phyloP scores from a whole-genome alignment of 2,888 invertebrate species.

The Zygothrica quintamaculata region DNA sequence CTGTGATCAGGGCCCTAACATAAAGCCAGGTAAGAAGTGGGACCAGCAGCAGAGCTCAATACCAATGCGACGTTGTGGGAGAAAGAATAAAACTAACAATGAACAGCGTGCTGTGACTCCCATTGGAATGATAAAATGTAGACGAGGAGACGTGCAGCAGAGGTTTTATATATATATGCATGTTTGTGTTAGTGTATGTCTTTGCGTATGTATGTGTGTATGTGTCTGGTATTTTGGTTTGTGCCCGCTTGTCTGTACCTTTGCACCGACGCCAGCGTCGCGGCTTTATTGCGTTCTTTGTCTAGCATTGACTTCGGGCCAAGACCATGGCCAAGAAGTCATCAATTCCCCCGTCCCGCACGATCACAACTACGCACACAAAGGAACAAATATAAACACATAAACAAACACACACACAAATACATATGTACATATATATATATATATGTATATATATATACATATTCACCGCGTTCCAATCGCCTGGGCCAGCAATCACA shows the following conservation, averaged over 20 bases:
- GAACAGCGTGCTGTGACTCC: constrained; percentile 66
- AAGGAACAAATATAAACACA: constrained; percentile 5
- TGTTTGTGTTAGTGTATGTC: constrained; percentile 26
- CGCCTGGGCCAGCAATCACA: constrained; percentile 45
- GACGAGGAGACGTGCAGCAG: constrained; percentile 52
- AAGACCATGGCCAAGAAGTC: constrained; percentile 49
- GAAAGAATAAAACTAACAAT: constrained; percentile 79
- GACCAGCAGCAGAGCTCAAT: constrained; percentile 57
- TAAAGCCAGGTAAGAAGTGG: constrained; percentile 56
- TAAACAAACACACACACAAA: constrained; percentile 8
- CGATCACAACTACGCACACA: constrained; percentile 44
- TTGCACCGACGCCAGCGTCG: constrained; percentile 45
- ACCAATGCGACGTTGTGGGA: constrained; percentile 73
- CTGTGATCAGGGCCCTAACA: constrained; percentile 36
- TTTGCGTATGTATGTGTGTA: constrained; percentile 15
- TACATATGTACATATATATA: constrained; percentile 1
- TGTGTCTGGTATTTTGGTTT: constrained; percentile 62
- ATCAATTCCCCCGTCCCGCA: constrained; percentile 53
- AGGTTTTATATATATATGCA: constrained; percentile 33
- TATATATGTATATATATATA: constrained; percentile 2
- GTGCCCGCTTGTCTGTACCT: constrained; percentile 70
- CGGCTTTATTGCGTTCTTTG: constrained; percentile 75
- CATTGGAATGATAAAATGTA: constrained; percentile 69
- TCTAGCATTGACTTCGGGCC: constrained; percentile 55
- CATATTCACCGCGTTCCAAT: constrained; percentile 47